Conservation (phyloP, 1,140 invertebrate genomes). For the Lasaia peninsularis region DNA sequence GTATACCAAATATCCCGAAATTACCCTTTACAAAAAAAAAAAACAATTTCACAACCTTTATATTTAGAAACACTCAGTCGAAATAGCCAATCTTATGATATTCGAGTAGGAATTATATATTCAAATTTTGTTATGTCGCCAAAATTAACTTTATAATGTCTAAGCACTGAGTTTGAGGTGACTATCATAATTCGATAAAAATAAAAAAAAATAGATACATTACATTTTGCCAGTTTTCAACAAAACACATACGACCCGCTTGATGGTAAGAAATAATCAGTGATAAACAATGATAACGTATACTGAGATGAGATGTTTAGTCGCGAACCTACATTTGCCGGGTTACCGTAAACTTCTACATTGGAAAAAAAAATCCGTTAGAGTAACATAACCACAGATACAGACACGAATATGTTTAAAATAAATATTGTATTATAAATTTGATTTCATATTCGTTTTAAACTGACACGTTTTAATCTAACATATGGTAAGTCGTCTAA, state of each 20-base stretch:
- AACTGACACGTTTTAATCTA: no score
- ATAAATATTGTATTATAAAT: no score
- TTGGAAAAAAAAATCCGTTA: no score
- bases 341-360: no score
- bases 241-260: neutral
- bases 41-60: neutral
- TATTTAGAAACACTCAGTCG: constrained; percentile 3
- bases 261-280: neutral
- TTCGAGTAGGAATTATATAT: neutral
- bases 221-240: neutral
- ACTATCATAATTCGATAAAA: neutral
- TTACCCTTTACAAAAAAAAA: neutral
- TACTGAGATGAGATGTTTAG: no score
- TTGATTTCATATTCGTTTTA: no score
- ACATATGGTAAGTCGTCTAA: no score
- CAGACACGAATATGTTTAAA: no score
- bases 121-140: neutral
- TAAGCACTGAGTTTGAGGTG: constrained; percentile 3
- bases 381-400: no score
- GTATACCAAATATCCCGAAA: neutral
- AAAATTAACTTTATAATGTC: neutral
- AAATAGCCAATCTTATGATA: constrained; percentile 3
- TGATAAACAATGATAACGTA: no score
- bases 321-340: no score
- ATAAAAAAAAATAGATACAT: neutral